A percentile compares a stretch with the other conserved stretches of the same genome.
Evolutionary conservation across 2,113 vertebrate genomes (phyloP).

Genomic region (Gallinago media): DNA sequence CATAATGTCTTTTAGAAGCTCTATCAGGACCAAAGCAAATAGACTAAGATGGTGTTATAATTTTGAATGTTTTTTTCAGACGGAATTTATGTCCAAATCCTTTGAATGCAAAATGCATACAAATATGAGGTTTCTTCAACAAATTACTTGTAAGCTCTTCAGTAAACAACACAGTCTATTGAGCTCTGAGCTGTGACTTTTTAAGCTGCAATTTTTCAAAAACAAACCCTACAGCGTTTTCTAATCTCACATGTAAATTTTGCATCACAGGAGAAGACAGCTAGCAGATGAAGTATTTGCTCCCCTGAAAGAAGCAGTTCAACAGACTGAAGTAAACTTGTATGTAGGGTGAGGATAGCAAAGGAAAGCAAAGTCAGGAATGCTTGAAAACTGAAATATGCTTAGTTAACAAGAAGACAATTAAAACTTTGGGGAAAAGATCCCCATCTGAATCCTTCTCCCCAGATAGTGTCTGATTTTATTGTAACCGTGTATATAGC

Average conservation of each 20-base stretch:
- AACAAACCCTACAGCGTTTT: background rate
- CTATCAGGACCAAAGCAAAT: background rate
- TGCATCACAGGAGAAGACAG: slow-evolving; percentile 57
- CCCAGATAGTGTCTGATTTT: slow-evolving; percentile 4
- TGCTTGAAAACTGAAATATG: slow-evolving; percentile 82
- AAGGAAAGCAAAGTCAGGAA: slow-evolving; percentile 79
- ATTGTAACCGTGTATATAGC: background rate
- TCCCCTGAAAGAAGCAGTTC: slow-evolving; percentile 78
- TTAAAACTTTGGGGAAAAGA: slow-evolving; percentile 35
- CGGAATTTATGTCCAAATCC: background rate
- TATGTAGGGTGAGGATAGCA: slow-evolving; percentile 79
- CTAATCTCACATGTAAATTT: slow-evolving; percentile 64
- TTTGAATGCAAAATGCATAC: background rate
- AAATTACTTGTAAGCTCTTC: background rate
- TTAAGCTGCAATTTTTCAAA: background rate
- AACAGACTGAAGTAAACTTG: slow-evolving; percentile 74
- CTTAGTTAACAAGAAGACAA: slow-evolving; percentile 75
- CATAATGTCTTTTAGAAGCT: background rate
- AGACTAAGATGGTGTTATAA: background rate
- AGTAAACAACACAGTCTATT: background rate
- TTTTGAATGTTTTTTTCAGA: background rate
- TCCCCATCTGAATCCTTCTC: slow-evolving; percentile 48
- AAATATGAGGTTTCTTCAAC: background rate
- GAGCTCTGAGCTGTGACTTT: background rate
- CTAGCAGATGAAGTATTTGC: slow-evolving; percentile 74